Evolutionary conservation across 1,140 invertebrate genomes (phyloP), one percentile per base, ranked within the genome.

Genomic region (Drosophila willistoni): DNA sequence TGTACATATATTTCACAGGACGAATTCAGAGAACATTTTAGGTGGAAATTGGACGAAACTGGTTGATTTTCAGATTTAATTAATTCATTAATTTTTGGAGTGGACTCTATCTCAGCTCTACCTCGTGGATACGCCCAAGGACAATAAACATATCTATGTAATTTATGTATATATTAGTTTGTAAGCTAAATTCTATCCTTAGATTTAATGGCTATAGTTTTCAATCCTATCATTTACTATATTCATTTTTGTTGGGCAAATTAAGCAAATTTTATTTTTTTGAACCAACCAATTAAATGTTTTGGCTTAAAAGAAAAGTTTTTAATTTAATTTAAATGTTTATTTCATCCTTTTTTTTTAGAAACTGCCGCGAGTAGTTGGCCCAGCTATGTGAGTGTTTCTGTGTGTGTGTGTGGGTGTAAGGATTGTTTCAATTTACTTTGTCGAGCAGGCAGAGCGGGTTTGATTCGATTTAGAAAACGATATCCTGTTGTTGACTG

Each of bases 311-410:
- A 75, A 76, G 82, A 74, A 85, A 81, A 82, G 79, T 86, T 86
- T 71, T 68, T 85, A 81, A 85, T 81, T 85, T 86, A 86, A 85
- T 85, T 85, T 73, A 68, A 73, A 67, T 62, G 75, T 67, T 84
- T 70, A 81, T 86, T 78, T 13, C 0, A 22, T 12, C 2, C 6
- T 10, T 36, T 10, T 10, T 9, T 9, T 36, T 10, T 36, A 10
- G 57, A 63, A 68, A 71, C 68, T 55, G 71, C 79, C 56, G 68
- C 64, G 74, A 66, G 67, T 77, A 80, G 75, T 65, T 60, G 47
- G 22, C 42, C 7, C 44, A 51, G 44, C 54, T 34, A 5, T 17
- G 41, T 12, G 17, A 17, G 14, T 68, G 67, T 64, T 3, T 54
- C 14, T 64, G 29, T 47, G 22, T 19, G 19, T 22, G 25, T 59